Percentiles rank a stretch among this genome's conserved stretches.
These are phyloP conservation scores for Bradynema listronoti DNA, from an alignment of 1,140 invertebrate species.

Conservation along the genomic window DNA sequence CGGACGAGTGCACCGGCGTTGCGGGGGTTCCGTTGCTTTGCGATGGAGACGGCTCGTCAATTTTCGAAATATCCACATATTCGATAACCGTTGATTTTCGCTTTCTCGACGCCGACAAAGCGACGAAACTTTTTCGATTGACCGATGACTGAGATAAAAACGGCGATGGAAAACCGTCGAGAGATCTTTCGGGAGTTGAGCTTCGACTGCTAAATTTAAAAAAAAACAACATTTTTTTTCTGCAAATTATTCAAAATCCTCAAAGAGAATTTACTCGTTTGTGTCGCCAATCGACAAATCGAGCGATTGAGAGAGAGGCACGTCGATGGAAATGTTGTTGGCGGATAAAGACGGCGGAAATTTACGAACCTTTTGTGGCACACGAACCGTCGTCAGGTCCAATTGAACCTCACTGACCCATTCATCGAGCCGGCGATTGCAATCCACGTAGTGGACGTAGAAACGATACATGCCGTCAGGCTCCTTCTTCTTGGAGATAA, in stretches of 20 bases:
- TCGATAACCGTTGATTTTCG: conserved; percentile 20
- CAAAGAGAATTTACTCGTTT: not conserved
- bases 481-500: conserved; percentile 23
- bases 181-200: conserved; percentile 20
- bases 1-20: not conserved
- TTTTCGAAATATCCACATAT: conserved; percentile 22
- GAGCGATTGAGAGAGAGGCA: not conserved
- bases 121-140: too few relatives aligned
- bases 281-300: not conserved
- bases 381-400: conserved; percentile 26
- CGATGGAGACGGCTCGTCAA: conserved; percentile 2
- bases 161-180: conserved; percentile 19
- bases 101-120: too few relatives aligned
- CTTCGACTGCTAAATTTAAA: conserved; percentile 17
- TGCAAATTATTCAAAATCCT: not conserved
- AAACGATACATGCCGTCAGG: conserved; percentile 19
- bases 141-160: conserved; percentile 13
- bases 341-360: not conserved
- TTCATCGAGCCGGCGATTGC: conserved; percentile 43
- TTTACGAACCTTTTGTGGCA: conserved; percentile 34
- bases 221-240: not conserved
- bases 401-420: conserved; percentile 36
- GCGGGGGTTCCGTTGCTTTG: not conserved
- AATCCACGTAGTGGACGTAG: conserved; percentile 45
- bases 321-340: not conserved